Evolutionary conservation across 2,797 vertebrate genomes (phyloP).

Genomic region (Mormyrus proboscirostris): DNA sequence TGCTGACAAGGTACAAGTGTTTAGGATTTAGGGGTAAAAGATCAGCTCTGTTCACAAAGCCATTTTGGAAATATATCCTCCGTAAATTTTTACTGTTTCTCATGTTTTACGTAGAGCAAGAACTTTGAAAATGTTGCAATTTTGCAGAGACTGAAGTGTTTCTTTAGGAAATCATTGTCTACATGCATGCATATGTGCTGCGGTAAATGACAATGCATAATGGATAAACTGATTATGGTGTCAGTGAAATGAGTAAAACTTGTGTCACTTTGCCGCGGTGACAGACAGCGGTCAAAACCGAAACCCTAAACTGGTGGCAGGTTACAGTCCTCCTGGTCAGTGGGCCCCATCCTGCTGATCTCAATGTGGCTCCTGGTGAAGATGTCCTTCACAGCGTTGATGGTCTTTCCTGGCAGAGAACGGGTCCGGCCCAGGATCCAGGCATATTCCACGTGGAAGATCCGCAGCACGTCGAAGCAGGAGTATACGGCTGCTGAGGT

Average conservation of each 20-base stretch:
- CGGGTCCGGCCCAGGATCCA: slow-evolving; percentile 63
- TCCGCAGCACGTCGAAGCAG: slow-evolving; percentile 54
- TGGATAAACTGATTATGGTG: not conserved
- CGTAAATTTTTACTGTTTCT: not conserved
- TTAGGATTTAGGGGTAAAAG: not conserved
- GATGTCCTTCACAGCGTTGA: slow-evolving; percentile 47
- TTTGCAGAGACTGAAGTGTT: not conserved
- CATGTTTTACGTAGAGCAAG: not conserved
- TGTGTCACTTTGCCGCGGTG: not conserved
- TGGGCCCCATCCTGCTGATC: slow-evolving; percentile 50
- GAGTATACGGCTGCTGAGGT: slow-evolving; percentile 57
- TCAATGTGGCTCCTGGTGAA: slow-evolving; percentile 50
- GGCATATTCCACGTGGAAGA: slow-evolving; percentile 60
- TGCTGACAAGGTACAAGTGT: not conserved
- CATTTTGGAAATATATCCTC: not conserved
- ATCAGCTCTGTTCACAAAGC: not conserved
- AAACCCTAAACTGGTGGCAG: not conserved
- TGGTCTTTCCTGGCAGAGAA: slow-evolving; percentile 36
- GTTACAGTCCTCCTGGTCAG: slow-evolving; percentile 57
- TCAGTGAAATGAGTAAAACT: not conserved
- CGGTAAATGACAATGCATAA: not conserved
- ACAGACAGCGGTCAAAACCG: not conserved
- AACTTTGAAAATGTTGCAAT: not conserved
- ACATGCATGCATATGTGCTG: not conserved
- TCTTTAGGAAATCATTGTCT: not conserved